These are phyloP conservation scores for Grus americana DNA, from an alignment of 2,113 vertebrate species.

Conservation along the genomic window DNA sequence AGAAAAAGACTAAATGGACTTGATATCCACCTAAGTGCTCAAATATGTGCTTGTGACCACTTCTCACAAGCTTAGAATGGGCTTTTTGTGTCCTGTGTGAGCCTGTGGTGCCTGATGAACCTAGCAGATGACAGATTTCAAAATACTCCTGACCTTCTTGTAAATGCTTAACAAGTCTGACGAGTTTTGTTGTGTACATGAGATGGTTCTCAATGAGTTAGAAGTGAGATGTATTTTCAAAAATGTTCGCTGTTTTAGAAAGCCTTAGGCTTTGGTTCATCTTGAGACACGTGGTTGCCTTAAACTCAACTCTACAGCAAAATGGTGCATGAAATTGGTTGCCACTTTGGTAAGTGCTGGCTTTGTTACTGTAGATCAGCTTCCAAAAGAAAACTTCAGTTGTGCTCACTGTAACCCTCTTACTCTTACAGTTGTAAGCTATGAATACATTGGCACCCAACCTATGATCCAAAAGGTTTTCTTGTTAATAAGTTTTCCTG, in stretches of 20 bases:
- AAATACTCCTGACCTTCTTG: neutral
- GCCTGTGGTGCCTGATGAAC: neutral
- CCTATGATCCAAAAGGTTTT: neutral
- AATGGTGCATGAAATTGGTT: neutral
- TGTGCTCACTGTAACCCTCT: neutral
- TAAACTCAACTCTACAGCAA: neutral
- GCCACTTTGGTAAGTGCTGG: neutral
- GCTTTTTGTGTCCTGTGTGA: neutral
- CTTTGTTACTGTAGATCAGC: neutral
- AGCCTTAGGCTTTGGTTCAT: neutral
- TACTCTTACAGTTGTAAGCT: neutral
- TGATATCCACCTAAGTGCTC: neutral
- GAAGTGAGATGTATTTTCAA: neutral
- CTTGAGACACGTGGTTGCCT: neutral
- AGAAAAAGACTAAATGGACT: neutral
- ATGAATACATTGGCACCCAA: neutral
- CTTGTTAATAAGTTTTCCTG: neutral
- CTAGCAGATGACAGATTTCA: neutral
- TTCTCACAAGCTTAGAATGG: neutral
- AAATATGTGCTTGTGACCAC: neutral
- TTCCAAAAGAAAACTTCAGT: neutral
- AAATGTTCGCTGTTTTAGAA: neutral
- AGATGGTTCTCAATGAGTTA: neutral
- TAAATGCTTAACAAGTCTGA: neutral
- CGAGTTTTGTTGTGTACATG: neutral